A percentile compares a stretch with the other conserved stretches of the same genome.
phyloP scores from a whole-genome alignment of 2,113 vertebrate species.

The Hemibagrus wyckioides region DNA sequence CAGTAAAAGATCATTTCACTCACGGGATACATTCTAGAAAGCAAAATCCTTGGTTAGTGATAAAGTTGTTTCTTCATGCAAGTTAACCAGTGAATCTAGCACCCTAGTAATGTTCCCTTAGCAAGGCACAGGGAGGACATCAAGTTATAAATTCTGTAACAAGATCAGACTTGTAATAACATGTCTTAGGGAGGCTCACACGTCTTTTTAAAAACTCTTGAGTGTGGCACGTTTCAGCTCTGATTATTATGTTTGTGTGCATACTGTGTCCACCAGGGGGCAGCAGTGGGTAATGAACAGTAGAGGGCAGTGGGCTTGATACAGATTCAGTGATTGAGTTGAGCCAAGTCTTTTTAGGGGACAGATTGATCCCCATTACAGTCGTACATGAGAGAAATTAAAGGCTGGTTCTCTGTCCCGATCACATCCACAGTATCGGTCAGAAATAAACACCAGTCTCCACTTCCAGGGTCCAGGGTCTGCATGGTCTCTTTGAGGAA shows the following conservation, averaged over 20 bases:
- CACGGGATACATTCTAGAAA: background rate
- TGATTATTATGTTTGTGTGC: background rate
- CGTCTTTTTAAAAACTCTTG: background rate
- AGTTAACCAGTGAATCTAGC: constrained; percentile 14
- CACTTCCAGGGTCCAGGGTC: constrained; percentile 3
- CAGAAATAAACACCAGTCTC: background rate
- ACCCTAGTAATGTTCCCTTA: background rate
- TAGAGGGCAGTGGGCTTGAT: background rate
- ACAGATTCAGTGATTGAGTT: background rate
- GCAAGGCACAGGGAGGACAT: constrained; percentile 18
- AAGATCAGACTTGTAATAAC: background rate
- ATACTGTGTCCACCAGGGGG: constrained; percentile 19
- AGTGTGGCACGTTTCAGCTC: background rate
- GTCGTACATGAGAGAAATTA: background rate
- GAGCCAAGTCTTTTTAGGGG: background rate
- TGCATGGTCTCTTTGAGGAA: no score
- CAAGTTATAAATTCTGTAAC: background rate
- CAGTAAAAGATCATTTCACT: background rate
- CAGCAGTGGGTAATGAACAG: background rate
- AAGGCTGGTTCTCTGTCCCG: background rate
- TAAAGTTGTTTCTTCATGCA: background rate
- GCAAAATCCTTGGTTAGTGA: background rate
- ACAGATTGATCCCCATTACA: background rate
- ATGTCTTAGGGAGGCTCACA: background rate
- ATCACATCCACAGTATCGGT: background rate